Evolutionary conservation across 2,113 vertebrate genomes (phyloP).

Genomic region (Mobula hypostoma): DNA sequence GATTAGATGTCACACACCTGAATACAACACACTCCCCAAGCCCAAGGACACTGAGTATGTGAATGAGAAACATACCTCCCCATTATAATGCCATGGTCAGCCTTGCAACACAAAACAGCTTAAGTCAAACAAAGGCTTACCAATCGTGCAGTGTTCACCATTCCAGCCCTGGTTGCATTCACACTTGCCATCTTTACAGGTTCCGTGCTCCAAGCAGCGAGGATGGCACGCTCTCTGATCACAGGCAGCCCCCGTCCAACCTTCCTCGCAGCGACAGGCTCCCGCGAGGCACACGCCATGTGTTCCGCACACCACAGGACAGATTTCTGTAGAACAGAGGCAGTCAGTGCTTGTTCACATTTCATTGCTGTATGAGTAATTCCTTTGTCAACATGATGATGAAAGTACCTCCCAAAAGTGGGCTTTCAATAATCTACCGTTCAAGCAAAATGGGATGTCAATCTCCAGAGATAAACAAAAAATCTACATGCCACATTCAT

Average conservation of each 20-base stretch:
- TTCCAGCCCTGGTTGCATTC: constrained; percentile 97
- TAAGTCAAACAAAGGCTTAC: constrained; percentile 59
- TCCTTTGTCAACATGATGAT: neutral
- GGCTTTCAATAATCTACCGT: neutral
- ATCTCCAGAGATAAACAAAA: neutral
- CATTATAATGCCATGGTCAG: neutral
- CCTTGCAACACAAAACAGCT: neutral
- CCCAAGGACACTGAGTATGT: neutral
- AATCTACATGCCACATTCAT: neutral
- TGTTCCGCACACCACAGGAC: constrained; percentile 76
- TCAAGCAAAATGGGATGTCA: neutral
- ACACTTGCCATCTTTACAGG: constrained; percentile 89
- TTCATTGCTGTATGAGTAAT: too few relatives aligned
- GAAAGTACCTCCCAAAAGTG: neutral
- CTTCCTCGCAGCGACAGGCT: constrained; percentile 85
- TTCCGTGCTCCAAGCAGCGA: constrained; percentile 86
- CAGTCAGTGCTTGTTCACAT: neutral
- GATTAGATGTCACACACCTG: neutral
- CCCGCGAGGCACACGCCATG: constrained; percentile 85
- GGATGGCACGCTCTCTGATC: constrained; percentile 88
- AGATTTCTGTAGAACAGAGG: constrained; percentile 65
- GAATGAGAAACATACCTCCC: neutral
- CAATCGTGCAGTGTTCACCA: constrained; percentile 94
- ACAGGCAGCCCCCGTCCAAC: constrained; percentile 82
- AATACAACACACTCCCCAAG: neutral